Evolutionary conservation across 1,140 invertebrate species (phyloP).

Genomic region (Sarcophaga bullata): DNA sequence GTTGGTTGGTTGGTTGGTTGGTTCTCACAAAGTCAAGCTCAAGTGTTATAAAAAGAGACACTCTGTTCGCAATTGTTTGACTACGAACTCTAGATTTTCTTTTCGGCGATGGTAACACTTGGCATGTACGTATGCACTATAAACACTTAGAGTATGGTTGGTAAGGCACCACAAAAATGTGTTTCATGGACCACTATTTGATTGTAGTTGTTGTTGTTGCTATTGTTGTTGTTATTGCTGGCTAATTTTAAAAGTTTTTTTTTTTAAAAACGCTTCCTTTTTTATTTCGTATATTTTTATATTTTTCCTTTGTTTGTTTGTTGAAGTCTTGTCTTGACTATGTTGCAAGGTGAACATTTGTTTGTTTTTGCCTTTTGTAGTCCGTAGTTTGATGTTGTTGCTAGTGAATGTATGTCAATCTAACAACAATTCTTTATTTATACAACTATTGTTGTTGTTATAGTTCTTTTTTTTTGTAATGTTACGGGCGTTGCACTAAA

Average conservation of each 20-base stretch:
- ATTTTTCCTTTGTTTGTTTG: background rate
- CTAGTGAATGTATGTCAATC: too few species aligned
- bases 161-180: background rate
- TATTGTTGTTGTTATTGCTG: background rate
- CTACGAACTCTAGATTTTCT: too few species aligned
- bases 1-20: too few species aligned
- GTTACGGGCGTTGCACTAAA: background rate
- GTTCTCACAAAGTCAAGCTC: background rate
- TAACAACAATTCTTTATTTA: too few species aligned
- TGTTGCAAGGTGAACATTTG: background rate
- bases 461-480: background rate
- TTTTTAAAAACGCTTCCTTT: background rate
- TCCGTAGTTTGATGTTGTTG: background rate
- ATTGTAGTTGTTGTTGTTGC: background rate
- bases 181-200: background rate
- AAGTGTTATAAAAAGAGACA: background rate
- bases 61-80: too few species aligned
- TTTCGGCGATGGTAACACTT: too few species aligned
- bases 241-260: background rate
- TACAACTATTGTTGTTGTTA: background rate
- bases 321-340: background rate
- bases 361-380: background rate
- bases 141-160: too few species aligned
- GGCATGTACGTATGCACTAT: too few species aligned
- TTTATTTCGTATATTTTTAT: background rate